These are phyloP conservation scores for Passer montanus DNA, from an alignment of 2,113 vertebrate genomes.

Conservation along the genomic window DNA sequence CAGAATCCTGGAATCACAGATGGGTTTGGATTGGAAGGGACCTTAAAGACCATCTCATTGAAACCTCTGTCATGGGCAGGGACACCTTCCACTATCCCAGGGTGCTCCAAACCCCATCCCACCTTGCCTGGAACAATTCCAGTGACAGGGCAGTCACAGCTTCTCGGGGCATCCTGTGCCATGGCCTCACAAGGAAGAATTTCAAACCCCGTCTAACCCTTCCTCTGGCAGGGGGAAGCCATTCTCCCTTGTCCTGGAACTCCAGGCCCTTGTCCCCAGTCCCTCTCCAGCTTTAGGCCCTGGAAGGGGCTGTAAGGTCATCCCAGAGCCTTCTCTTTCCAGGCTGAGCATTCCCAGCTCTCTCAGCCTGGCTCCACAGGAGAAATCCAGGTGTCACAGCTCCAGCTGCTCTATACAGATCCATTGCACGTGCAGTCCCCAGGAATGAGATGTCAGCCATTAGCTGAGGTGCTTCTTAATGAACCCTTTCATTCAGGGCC, in stretches of 20 bases:
- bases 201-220: background rate
- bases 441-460: background rate
- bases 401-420: background rate
- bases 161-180: background rate
- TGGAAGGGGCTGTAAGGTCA: background rate
- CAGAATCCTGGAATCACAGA: background rate
- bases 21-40: background rate
- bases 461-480: background rate
- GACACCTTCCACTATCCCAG: background rate
- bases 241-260: background rate
- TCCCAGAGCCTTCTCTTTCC: background rate
- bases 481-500: background rate
- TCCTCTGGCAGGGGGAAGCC: background rate
- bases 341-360: background rate
- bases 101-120: background rate
- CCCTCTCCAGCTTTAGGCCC: background rate
- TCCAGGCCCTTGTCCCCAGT: background rate
- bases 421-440: fast-evolving
- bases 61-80: background rate
- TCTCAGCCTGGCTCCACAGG: background rate
- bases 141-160: background rate
- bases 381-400: background rate
- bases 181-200: background rate
- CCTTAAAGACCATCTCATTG: background rate
- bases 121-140: background rate